phyloP scores from a whole-genome alignment of 2,797 vertebrate species.

The Amblyraja radiata region DNA sequence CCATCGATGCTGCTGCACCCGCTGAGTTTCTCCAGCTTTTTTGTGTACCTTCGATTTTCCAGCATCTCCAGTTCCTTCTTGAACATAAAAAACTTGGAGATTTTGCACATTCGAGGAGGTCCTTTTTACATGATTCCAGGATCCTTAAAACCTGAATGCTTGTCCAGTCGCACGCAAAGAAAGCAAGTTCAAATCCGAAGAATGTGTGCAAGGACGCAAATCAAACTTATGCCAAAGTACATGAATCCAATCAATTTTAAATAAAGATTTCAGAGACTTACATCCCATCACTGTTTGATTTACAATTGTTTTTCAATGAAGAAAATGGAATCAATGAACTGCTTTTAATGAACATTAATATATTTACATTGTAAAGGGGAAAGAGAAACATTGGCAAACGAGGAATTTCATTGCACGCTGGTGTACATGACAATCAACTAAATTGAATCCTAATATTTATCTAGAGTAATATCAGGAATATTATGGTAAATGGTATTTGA shows the following conservation, averaged over 20 bases:
- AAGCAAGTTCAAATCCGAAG: not conserved
- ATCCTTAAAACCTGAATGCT: not conserved
- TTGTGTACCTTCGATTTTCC: no score
- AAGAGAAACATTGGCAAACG: slow-evolving; percentile 1
- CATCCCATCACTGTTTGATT: not conserved
- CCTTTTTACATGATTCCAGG: not conserved
- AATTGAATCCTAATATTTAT: no score
- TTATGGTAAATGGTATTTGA: not conserved
- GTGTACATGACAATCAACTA: no score
- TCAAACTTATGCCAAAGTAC: not conserved
- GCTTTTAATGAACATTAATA: not conserved
- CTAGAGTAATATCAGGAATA: not conserved
- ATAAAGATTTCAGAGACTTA: not conserved
- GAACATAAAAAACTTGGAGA: not conserved
- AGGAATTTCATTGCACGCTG: not conserved
- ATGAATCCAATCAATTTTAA: not conserved
- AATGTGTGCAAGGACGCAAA: not conserved
- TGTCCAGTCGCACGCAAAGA: not conserved
- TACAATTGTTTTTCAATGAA: not conserved
- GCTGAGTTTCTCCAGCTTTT: no score
- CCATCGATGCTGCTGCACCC: no score
- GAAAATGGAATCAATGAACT: not conserved
- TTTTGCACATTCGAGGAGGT: not conserved
- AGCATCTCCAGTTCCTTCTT: no score
- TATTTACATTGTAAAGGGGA: not conserved